Evolutionary conservation across 2,113 vertebrate genomes (phyloP).

Genomic region (Physeter macrocephalus): DNA sequence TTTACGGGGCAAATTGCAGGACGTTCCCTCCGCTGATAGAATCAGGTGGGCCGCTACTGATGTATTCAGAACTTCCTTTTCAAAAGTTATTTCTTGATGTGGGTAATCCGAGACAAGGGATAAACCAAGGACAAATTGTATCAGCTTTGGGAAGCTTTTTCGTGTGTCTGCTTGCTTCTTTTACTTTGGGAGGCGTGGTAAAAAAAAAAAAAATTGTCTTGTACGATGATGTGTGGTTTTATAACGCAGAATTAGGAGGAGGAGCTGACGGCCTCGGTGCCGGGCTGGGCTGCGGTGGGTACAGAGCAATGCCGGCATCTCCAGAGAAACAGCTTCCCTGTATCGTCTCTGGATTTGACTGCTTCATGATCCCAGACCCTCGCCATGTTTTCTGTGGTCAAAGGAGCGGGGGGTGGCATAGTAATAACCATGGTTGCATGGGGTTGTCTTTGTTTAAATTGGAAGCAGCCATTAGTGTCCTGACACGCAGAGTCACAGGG

Average conservation of each 20-base stretch:
- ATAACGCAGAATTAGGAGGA: background rate
- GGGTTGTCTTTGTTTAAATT: background rate
- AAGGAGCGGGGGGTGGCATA: background rate
- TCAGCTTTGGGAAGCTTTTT: background rate
- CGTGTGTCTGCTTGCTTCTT: background rate
- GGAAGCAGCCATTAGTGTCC: background rate
- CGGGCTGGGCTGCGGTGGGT: background rate
- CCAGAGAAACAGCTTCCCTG: background rate
- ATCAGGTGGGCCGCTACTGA: background rate
- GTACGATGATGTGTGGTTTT: background rate
- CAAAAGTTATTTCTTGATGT: background rate
- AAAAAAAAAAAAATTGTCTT: background rate
- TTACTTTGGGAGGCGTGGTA: background rate
- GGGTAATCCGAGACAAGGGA: background rate
- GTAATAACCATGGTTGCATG: background rate
- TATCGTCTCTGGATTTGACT: background rate
- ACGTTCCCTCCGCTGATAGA: background rate
- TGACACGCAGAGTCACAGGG: background rate
- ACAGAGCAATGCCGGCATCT: background rate
- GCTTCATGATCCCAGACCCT: background rate
- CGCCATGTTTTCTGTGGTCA: background rate
- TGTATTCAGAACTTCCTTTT: background rate
- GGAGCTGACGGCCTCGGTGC: background rate
- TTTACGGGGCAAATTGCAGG: background rate
- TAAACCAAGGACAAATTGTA: background rate